Percentiles rank a stretch among this genome's conserved stretches.
Evolutionary conservation across 2,113 vertebrate species (phyloP).

Genomic region (Hippopotamus amphibius): DNA sequence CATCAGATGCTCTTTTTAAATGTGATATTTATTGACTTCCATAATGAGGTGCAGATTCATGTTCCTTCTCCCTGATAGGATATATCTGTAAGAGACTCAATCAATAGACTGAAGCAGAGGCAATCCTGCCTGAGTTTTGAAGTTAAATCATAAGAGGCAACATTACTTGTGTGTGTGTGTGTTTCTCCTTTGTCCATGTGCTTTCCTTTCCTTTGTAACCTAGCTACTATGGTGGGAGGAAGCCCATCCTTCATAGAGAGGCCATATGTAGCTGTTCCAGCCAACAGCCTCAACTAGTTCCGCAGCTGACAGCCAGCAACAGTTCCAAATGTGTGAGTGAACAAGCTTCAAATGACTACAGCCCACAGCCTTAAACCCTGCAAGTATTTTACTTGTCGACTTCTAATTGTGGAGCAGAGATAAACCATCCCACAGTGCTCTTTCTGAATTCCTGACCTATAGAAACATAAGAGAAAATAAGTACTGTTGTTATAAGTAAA

Average conservation of each 20-base stretch:
- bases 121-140: neutral
- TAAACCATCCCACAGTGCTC: neutral
- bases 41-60: neutral
- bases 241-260: neutral
- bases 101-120: neutral
- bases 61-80: neutral
- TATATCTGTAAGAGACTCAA: neutral
- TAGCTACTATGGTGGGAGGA: neutral
- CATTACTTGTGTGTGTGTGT: neutral
- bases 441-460: neutral
- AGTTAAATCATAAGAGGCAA: neutral
- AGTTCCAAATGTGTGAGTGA: neutral
- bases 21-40: neutral
- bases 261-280: neutral
- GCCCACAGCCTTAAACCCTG: neutral
- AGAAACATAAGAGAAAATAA: neutral
- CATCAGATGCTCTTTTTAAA: neutral
- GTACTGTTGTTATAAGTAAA: neutral
- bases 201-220: neutral
- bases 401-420: neutral
- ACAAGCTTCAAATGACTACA: slow-evolving; percentile 14
- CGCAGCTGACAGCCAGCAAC: neutral
- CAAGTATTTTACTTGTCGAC: neutral
- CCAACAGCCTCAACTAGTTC: neutral
- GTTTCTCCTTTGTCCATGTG: neutral